A percentile compares a stretch with the other conserved stretches of the same genome.
phyloP scores from a whole-genome alignment of 2,888 invertebrate genomes.

The Callosobruchus maculatus region DNA sequence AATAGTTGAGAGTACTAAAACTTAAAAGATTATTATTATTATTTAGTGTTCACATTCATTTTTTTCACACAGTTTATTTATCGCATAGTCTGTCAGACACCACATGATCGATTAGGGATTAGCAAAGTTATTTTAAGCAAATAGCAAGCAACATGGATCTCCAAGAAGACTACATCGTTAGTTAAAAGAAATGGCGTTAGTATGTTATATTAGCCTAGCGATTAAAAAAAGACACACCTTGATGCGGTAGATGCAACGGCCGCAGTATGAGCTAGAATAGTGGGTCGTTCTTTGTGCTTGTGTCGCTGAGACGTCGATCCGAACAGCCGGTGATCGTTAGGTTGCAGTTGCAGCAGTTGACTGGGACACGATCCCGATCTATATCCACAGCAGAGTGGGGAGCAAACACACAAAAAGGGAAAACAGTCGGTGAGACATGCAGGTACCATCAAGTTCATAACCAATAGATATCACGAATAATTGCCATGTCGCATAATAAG shows the following conservation, averaged over 20 bases:
- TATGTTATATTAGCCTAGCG: not conserved
- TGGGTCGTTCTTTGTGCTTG: slow-evolving; percentile 63
- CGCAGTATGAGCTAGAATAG: slow-evolving; percentile 43
- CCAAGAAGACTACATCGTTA: too few relatives aligned
- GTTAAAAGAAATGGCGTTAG: too few relatives aligned
- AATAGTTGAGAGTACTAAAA: too few relatives aligned
- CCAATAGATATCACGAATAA: not conserved
- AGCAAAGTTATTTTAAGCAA: too few relatives aligned
- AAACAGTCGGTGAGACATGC: not conserved
- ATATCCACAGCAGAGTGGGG: slow-evolving; percentile 23
- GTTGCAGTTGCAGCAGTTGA: slow-evolving; percentile 75
- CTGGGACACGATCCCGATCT: slow-evolving; percentile 93
- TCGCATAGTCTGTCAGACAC: too few relatives aligned
- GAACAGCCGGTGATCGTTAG: slow-evolving; percentile 52
- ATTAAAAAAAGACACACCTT: slow-evolving; percentile 17
- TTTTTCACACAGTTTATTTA: too few relatives aligned
- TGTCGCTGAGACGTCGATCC: slow-evolving; percentile 58
- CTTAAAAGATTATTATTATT: too few relatives aligned
- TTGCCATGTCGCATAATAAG: not conserved
- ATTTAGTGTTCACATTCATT: too few relatives aligned
- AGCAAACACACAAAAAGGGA: slow-evolving; percentile 33
- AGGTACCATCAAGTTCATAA: slow-evolving; percentile 2
- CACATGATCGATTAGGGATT: too few relatives aligned
- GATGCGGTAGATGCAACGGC: slow-evolving; percentile 3
- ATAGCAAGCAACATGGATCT: too few relatives aligned